Percentiles rank a stretch among this genome's conserved stretches.
Evolutionary conservation across 2,113 vertebrate genomes (phyloP).

Genomic region (Tragelaphus scriptus): DNA sequence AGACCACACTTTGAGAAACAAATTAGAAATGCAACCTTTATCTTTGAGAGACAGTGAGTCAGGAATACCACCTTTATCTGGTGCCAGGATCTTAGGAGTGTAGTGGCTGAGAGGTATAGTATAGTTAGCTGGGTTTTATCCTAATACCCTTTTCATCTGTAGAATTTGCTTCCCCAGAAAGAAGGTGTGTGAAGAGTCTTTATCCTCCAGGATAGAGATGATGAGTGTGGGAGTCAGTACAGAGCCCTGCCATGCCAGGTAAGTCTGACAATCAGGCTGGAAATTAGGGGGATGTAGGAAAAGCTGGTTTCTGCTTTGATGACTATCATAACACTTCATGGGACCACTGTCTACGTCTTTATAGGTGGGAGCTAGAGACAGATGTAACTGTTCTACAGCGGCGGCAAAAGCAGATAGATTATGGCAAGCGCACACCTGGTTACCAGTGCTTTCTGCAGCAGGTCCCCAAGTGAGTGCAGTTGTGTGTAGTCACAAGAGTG

Average conservation of each 20-base stretch:
- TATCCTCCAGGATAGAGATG: conserved; percentile 63
- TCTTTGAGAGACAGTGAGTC: background rate
- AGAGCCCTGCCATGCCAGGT: conserved; percentile 71
- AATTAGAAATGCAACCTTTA: conserved; percentile 26
- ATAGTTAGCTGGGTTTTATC: background rate
- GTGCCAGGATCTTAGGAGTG: background rate
- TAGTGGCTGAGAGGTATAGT: background rate
- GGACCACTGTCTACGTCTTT: background rate
- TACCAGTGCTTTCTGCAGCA: conserved; percentile 87
- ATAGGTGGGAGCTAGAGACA: conserved; percentile 83
- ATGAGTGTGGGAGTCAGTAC: conserved; percentile 88
- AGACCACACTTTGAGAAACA: background rate
- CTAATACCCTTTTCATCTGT: background rate
- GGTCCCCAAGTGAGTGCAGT: conserved; percentile 83
- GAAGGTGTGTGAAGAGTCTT: background rate
- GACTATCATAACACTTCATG: background rate
- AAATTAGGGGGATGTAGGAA: background rate
- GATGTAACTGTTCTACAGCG: conserved; percentile 82
- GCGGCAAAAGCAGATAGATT: conserved; percentile 89
- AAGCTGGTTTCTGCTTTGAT: background rate
- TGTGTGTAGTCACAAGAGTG: background rate
- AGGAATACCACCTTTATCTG: background rate
- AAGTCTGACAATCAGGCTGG: conserved; percentile 29
- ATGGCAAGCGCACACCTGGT: conserved; percentile 87
- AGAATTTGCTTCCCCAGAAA: conserved; percentile 25